Evolutionary conservation across 2,113 vertebrate genomes (phyloP).

Genomic region (Prunella himalayana): DNA sequence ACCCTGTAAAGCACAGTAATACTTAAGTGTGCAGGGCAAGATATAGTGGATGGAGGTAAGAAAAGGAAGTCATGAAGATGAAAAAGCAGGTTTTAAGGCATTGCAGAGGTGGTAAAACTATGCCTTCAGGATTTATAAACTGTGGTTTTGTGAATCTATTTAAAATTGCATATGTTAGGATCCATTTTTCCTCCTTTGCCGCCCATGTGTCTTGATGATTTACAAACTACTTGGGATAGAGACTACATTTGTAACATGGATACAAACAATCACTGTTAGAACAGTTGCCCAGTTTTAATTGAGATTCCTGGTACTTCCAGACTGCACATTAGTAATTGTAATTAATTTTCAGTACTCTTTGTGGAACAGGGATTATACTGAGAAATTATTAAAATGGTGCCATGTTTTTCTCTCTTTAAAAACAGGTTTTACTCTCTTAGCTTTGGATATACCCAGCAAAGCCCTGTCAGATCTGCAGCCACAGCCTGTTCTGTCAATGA

Average conservation of each 20-base stretch:
- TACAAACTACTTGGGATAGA: not conserved
- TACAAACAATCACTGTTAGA: not conserved
- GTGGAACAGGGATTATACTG: not conserved
- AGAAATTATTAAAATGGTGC: not conserved
- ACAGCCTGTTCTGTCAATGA: constrained; percentile 82
- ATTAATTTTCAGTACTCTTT: not conserved
- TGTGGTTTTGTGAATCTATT: not conserved
- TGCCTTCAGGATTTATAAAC: not conserved
- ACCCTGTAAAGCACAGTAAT: not conserved
- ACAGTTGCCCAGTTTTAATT: not conserved
- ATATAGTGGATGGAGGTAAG: not conserved
- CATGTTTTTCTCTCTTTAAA: constrained; percentile 9
- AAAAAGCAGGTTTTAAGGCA: not conserved
- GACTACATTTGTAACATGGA: not conserved
- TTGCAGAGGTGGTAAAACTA: not conserved
- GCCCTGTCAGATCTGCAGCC: constrained; percentile 91
- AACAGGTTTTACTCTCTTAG: constrained; percentile 91
- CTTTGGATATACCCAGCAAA: constrained; percentile 85
- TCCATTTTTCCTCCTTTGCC: not conserved
- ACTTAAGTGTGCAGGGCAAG: not conserved
- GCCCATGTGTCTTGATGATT: not conserved
- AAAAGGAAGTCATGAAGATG: not conserved
- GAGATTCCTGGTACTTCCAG: not conserved
- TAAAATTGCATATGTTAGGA: not conserved
- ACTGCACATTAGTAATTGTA: not conserved